These are phyloP conservation scores for Natator depressus DNA, from an alignment of 2,113 vertebrate genomes.

Conservation along the genomic window DNA sequence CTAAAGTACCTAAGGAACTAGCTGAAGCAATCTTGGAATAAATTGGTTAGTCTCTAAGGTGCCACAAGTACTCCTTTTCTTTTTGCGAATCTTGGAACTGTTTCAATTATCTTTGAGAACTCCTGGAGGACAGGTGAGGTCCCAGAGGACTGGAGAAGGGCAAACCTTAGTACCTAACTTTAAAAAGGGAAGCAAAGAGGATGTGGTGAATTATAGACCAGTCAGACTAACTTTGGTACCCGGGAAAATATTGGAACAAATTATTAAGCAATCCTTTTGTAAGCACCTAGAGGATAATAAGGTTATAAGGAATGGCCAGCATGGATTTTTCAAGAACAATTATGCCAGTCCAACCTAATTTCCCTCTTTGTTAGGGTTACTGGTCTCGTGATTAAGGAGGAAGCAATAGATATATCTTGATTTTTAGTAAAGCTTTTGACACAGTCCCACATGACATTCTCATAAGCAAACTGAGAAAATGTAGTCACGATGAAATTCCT, in stretches of 20 bases:
- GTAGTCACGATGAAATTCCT: not conserved
- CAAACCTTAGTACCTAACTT: not conserved
- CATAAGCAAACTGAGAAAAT: not conserved
- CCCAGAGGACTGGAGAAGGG: not conserved
- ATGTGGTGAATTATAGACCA: too few species aligned
- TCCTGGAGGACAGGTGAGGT: not conserved
- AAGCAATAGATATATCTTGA: not conserved
- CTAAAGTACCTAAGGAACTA: not conserved
- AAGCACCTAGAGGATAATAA: not conserved
- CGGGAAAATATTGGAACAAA: not conserved
- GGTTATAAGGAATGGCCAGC: not conserved
- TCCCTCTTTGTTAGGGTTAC: not conserved
- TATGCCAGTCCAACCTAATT: not conserved
- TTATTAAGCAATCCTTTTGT: not conserved
- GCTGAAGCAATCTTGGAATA: not conserved
- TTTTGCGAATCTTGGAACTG: too few species aligned
- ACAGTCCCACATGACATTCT: not conserved
- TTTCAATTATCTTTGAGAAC: not conserved
- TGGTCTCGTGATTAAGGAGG: not conserved
- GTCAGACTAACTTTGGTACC: not conserved
- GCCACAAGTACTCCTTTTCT: too few species aligned
- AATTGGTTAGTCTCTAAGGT: too few species aligned
- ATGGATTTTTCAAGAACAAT: not conserved
- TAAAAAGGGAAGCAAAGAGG: not conserved
- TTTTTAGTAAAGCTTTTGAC: not conserved